Percentiles rank a stretch among this genome's conserved stretches.
Conservation (phyloP, 2,888 invertebrate genomes). For the Drosophila paracracens region DNA sequence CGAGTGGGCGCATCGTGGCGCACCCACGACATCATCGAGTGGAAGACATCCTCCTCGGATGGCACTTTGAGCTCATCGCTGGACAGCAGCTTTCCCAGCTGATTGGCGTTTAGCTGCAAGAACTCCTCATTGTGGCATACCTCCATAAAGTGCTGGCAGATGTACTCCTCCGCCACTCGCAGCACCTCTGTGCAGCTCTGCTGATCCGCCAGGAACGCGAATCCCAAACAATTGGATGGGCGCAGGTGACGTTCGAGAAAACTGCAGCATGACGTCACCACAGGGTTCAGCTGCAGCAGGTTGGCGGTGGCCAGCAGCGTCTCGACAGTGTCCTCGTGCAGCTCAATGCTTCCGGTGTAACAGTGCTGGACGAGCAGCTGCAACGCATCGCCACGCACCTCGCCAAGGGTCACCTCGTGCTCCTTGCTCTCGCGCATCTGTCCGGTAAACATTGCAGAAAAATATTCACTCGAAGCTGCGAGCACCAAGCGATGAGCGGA, state of each 20-base stretch:
- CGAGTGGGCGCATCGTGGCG: conserved; percentile 91
- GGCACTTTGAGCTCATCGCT: conserved; percentile 97
- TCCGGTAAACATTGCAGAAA: conserved; percentile 97
- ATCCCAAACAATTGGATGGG: conserved; percentile 97
- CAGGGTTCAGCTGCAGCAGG: conserved; percentile 93
- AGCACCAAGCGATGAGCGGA: conserved; percentile 94
- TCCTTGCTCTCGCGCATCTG: conserved; percentile 93
- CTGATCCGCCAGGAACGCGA: conserved; percentile 96
- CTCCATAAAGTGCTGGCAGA: conserved; percentile 93
- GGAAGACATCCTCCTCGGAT: conserved; percentile 95
- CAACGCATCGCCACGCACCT: conserved; percentile 94
- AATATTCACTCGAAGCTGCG: conserved; percentile 96
- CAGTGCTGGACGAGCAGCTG: conserved; percentile 94
- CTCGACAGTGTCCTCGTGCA: conserved; percentile 96
- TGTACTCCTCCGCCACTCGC: conserved; percentile 93
- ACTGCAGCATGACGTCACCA: conserved; percentile 94
- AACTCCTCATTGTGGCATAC: conserved; percentile 85
- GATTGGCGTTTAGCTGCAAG: conserved; percentile 88
- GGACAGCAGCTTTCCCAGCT: conserved; percentile 91
- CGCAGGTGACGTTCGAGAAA: conserved; percentile 92
- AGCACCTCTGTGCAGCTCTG: conserved; percentile 92
- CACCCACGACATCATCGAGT: conserved; percentile 95
- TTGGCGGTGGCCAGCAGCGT: conserved; percentile 94
- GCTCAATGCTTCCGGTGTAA: conserved; percentile 92
- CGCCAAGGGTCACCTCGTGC: conserved; percentile 92